Evolutionary conservation across 1,140 invertebrate genomes (phyloP).

Genomic region (Aphelinus atriplicis): DNA sequence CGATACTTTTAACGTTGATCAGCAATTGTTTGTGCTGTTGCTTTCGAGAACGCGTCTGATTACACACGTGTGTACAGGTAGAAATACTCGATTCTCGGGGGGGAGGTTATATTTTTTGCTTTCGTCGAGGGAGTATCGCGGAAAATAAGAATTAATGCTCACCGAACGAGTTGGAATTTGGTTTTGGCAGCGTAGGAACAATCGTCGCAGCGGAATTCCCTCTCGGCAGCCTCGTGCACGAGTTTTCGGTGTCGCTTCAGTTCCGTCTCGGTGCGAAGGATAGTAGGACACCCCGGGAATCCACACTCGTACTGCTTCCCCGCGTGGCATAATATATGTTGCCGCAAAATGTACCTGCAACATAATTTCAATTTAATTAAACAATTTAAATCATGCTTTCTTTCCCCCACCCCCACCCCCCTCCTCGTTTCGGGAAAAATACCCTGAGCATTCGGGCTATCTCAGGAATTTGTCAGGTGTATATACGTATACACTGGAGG

Average conservation of each 20-base stretch:
- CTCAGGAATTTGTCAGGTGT: too few species aligned
- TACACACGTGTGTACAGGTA: background rate
- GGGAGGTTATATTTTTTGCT: too few species aligned
- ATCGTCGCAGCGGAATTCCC: slow-evolving; percentile 70
- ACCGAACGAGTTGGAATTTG: slow-evolving; percentile 72
- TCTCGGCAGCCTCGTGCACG: slow-evolving; percentile 61
- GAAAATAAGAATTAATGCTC: slow-evolving; percentile 39
- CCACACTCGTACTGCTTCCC: slow-evolving; percentile 71
- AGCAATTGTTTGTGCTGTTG: slow-evolving; percentile 13
- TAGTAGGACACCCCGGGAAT: slow-evolving; percentile 67
- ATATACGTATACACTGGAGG: too few species aligned
- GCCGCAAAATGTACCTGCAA: slow-evolving; percentile 69
- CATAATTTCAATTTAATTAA: background rate
- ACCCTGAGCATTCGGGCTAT: background rate
- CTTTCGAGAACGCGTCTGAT: background rate
- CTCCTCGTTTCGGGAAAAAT: background rate
- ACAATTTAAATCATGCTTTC: background rate
- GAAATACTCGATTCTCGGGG: too few species aligned
- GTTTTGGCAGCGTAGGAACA: slow-evolving; percentile 76
- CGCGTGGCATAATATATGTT: slow-evolving; percentile 72
- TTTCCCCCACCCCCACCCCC: background rate
- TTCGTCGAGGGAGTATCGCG: too few species aligned
- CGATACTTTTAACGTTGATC: background rate
- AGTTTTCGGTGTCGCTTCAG: slow-evolving; percentile 63
- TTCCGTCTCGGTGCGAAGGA: slow-evolving; percentile 68